Evolutionary conservation across 2,113 vertebrate genomes (phyloP).

Genomic region (Sinosuthora webbiana): DNA sequence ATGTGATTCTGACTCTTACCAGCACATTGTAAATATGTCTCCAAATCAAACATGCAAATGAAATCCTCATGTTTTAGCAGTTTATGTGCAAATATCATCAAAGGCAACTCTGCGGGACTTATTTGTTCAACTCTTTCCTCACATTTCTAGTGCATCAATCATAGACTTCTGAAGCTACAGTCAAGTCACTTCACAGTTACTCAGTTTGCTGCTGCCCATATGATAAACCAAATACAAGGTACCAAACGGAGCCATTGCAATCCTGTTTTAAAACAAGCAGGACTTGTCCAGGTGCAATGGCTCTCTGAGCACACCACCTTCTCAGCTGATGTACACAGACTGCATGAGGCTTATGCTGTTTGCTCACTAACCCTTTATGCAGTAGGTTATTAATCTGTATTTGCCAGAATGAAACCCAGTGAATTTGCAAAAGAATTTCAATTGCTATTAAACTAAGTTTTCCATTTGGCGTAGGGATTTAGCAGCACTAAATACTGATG

Average conservation of each 20-base stretch:
- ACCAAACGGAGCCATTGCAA: neutral
- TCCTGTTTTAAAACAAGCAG: neutral
- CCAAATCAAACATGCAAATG: neutral
- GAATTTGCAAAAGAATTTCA: neutral
- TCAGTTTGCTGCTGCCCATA: neutral
- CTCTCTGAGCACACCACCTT: neutral
- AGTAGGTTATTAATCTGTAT: neutral
- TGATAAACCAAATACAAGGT: neutral
- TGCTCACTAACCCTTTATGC: neutral
- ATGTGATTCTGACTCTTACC: neutral
- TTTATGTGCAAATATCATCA: neutral
- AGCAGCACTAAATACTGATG: neutral
- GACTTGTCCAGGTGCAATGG: neutral
- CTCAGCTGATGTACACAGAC: neutral
- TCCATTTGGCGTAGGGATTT: neutral
- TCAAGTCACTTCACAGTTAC: neutral
- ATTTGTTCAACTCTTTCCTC: neutral
- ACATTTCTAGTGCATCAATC: neutral
- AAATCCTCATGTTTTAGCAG: neutral
- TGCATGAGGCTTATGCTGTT: neutral
- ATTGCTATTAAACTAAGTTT: neutral
- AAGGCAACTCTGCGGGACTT: neutral
- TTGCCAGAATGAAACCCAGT: neutral
- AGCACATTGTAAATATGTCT: neutral
- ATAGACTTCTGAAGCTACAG: neutral